Percentiles rank a stretch among this genome's conserved stretches.
phyloP scores from a whole-genome alignment of 2,888 invertebrate genomes.

The Mactromeris polynyma region DNA sequence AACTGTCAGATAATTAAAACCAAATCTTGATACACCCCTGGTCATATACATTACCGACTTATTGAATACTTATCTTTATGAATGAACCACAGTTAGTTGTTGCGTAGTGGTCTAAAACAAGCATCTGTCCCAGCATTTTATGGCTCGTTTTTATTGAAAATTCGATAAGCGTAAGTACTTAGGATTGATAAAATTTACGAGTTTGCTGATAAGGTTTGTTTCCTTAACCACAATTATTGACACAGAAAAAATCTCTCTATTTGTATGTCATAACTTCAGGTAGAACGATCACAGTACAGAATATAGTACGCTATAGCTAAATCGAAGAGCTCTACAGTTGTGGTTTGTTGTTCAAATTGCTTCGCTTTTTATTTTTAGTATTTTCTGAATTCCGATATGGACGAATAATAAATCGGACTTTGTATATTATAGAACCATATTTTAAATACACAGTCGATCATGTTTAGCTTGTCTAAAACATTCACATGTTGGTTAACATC shows the following conservation, averaged over 20 bases:
- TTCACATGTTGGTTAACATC: too few species aligned
- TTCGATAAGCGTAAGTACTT: conserved; percentile 34
- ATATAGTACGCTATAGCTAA: conserved; percentile 8
- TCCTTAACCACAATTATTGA: conserved; percentile 39
- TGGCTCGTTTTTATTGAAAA: conserved; percentile 34
- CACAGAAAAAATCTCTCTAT: conserved; percentile 34
- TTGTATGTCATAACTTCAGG: conserved; percentile 26
- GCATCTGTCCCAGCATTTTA: conserved; percentile 10
- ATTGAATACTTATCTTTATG: background rate
- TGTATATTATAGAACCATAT: too few species aligned
- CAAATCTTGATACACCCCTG: background rate
- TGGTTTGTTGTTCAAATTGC: too few species aligned
- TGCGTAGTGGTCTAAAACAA: background rate
- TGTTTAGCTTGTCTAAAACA: too few species aligned
- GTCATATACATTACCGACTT: background rate
- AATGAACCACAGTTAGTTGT: background rate
- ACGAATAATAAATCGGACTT: too few species aligned
- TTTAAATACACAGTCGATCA: too few species aligned
- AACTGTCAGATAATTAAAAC: background rate
- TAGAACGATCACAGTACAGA: background rate
- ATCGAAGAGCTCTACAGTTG: too few species aligned
- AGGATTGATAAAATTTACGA: conserved; percentile 45
- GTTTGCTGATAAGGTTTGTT: conserved; percentile 51
- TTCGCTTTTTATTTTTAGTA: too few species aligned
- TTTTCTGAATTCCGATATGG: too few species aligned